Percentiles rank a stretch among this genome's conserved stretches.
Evolutionary conservation across 37 sponge, comb jelly and placozoan genomes (phyloP).

Genomic region (Crambe crambe): DNA sequence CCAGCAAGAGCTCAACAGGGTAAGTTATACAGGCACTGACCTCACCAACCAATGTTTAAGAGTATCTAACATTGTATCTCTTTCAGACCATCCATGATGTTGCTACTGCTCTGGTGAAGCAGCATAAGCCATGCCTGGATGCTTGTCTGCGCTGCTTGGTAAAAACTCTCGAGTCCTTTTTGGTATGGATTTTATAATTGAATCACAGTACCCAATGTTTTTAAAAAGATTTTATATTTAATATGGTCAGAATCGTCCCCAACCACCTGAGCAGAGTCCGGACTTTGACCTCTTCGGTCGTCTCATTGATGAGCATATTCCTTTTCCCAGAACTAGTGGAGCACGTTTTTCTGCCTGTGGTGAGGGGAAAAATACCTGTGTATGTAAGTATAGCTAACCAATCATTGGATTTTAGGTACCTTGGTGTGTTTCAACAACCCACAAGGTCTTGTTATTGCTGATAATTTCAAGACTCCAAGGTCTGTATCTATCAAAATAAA

Average conservation of each 20-base stretch:
- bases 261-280: constrained; percentile 33
- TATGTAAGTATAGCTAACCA: neutral
- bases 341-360: constrained; percentile 88
- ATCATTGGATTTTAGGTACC: constrained; percentile 8
- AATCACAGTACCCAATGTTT: neutral
- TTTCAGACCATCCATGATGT: constrained; percentile 22
- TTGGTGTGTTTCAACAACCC: constrained; percentile 46
- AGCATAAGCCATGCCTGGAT: constrained; percentile 75
- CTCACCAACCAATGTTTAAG: neutral
- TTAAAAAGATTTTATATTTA: no score
- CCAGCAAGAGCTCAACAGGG: constrained; percentile 52
- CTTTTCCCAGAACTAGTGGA: constrained; percentile 86
- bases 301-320: constrained; percentile 79
- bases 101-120: constrained; percentile 57
- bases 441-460: neutral
- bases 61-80: no score
- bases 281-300: constrained; percentile 55
- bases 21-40: neutral
- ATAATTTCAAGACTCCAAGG: constrained; percentile 35
- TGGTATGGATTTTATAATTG: constrained; percentile 28
- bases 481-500: no score
- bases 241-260: constrained; percentile 37
- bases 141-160: constrained; percentile 67
- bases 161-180: constrained; percentile 34
- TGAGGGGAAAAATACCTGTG: constrained; percentile 3